Conservation (phyloP, 2,888 invertebrate genomes). For the Microctonus aethiopoides region DNA sequence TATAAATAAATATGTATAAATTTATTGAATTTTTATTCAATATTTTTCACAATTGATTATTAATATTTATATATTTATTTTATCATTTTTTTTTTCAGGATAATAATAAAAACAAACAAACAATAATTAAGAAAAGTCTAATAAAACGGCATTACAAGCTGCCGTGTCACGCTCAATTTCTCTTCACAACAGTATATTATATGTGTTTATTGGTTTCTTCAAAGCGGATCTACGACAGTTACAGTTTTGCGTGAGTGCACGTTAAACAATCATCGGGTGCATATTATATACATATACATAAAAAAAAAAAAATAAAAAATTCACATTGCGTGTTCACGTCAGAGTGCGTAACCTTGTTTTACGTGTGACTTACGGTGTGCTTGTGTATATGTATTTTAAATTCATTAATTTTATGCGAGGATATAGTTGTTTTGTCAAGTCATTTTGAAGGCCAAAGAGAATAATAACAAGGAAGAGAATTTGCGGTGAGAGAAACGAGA, state of each 20-base stretch:
- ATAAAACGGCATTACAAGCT: neutral
- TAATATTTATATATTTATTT: neutral
- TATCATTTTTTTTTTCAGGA: neutral
- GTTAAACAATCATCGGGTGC: slow-evolving; percentile 16
- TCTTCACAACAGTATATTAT: neutral
- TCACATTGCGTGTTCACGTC: slow-evolving; percentile 5
- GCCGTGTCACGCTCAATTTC: neutral
- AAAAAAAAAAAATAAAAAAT: neutral
- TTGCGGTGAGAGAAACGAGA: neutral
- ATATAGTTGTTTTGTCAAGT: neutral
- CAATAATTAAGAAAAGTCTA: neutral
- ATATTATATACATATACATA: neutral
- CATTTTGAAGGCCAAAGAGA: neutral
- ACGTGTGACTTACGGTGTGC: neutral
- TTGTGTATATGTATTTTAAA: neutral
- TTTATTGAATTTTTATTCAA: neutral
- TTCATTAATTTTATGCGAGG: neutral
- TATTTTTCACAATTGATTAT: neutral
- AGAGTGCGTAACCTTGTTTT: slow-evolving; percentile 14
- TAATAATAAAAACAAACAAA: neutral
- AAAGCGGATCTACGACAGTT: slow-evolving; percentile 12
- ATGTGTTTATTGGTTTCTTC: neutral
- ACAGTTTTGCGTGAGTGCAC: slow-evolving; percentile 22
- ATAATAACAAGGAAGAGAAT: neutral
- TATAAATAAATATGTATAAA: no score